Conservation (phyloP, 2,113 vertebrate species). For the Microtus montanus region DNA sequence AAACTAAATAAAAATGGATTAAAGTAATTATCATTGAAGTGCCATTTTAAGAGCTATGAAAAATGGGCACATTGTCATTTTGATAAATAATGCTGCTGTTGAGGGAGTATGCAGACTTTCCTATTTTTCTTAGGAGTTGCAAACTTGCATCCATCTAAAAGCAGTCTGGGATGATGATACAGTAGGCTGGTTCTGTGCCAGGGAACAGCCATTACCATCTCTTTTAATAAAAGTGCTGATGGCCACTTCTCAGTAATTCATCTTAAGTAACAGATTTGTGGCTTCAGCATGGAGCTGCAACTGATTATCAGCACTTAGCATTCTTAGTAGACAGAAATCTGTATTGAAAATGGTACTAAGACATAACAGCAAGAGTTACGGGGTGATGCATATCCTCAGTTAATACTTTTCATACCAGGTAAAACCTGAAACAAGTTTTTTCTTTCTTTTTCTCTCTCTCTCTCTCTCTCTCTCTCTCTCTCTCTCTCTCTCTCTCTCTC, state of each 20-base stretch:
- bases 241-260: conserved; percentile 64
- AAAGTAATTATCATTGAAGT: conserved; percentile 82
- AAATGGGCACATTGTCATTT: conserved; percentile 79
- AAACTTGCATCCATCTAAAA: conserved; percentile 61
- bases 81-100: conserved; percentile 77
- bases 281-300: conserved; percentile 53
- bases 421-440: conserved; percentile 12
- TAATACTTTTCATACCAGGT: conserved; percentile 1
- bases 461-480: too few species aligned
- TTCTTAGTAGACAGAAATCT: conserved; percentile 32
- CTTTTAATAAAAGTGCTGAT: conserved; percentile 72
- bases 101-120: conserved; percentile 70
- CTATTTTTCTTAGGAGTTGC: conserved; percentile 73
- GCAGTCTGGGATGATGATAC: conserved; percentile 58
- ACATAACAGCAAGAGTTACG: conserved; percentile 24
- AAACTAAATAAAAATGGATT: conserved; percentile 82
- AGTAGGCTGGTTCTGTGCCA: conserved; percentile 59
- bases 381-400: background rate
- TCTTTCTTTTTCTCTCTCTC: too few species aligned
- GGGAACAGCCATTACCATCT: conserved; percentile 71
- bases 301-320: conserved; percentile 48
- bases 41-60: conserved; percentile 81
- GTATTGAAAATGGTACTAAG: conserved; percentile 52
- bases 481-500: too few species aligned
- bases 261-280: conserved; percentile 56